Conservation (phyloP, 2,888 invertebrate species). For the Marasmarcha lunaedactyla region DNA sequence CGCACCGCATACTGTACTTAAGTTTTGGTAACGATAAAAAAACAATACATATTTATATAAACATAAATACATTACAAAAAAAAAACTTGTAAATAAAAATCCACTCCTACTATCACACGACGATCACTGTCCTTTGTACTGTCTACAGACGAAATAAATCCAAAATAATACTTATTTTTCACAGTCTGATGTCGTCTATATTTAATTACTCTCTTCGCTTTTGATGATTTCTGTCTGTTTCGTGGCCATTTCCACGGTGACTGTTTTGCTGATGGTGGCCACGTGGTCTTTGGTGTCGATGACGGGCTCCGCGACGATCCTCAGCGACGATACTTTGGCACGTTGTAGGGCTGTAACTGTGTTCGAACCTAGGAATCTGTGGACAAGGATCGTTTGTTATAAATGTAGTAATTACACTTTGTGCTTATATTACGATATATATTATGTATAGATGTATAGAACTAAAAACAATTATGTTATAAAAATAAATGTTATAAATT, state of each 20-base stretch:
- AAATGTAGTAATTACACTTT: too few species aligned
- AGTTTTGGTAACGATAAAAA: neutral
- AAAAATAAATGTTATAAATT: too few species aligned
- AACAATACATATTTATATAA: too few species aligned
- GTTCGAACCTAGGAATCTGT: slow-evolving; percentile 86
- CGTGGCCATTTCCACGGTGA: slow-evolving; percentile 51
- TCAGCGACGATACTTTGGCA: slow-evolving; percentile 88
- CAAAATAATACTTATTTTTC: neutral
- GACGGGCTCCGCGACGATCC: slow-evolving; percentile 67
- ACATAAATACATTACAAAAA: neutral
- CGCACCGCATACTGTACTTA: neutral
- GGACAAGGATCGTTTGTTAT: too few species aligned
- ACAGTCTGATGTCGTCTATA: neutral
- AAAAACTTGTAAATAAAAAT: slow-evolving; percentile 1
- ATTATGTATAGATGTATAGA: too few species aligned
- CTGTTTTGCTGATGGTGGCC: slow-evolving; percentile 58
- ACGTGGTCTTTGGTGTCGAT: slow-evolving; percentile 29
- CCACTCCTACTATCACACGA: neutral
- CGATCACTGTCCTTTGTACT: too few species aligned
- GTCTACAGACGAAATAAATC: neutral
- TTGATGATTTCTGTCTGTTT: neutral
- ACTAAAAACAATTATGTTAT: too few species aligned
- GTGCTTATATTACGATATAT: too few species aligned
- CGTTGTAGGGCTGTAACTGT: slow-evolving; percentile 91
- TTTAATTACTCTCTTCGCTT: neutral